Percentiles rank a stretch among this genome's conserved stretches.
phyloP scores from a whole-genome alignment of 2,888 invertebrate genomes.

The Pycnomerus fuliginosus region DNA sequence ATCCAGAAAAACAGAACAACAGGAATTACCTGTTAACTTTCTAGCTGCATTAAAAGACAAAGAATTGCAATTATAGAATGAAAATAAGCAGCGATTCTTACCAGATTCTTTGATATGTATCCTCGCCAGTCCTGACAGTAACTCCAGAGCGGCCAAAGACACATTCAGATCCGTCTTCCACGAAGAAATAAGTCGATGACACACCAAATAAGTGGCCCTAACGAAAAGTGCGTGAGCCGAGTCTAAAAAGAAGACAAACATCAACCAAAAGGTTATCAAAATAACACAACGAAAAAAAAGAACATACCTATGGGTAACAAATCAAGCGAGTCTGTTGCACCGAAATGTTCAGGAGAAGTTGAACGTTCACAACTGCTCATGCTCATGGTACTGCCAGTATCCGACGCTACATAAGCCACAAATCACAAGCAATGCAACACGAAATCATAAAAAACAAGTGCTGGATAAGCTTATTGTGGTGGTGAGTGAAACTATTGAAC shows the following conservation, averaged over 20 bases:
- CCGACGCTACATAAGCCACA: constrained; percentile 49
- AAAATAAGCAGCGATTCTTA: constrained; percentile 46
- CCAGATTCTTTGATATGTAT: constrained; percentile 88
- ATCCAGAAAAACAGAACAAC: too few relatives aligned
- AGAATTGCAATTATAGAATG: background rate
- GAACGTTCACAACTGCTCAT: constrained; percentile 50
- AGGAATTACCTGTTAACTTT: constrained; percentile 55
- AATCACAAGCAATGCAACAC: constrained; percentile 24
- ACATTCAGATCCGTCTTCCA: constrained; percentile 96
- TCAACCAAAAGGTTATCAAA: constrained; percentile 43
- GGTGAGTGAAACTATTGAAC: background rate
- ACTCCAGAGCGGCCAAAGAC: constrained; percentile 89
- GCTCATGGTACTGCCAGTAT: constrained; percentile 53
- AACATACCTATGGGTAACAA: constrained; percentile 54
- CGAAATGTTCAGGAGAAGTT: constrained; percentile 41
- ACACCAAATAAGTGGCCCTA: constrained; percentile 89
- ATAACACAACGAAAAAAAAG: background rate
- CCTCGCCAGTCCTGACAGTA: constrained; percentile 86
- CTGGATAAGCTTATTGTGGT: background rate
- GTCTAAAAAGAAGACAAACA: constrained; percentile 56
- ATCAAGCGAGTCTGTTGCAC: constrained; percentile 38
- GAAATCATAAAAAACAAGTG: constrained; percentile 22
- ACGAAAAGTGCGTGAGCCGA: constrained; percentile 87
- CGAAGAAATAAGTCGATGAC: constrained; percentile 90
- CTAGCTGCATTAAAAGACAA: constrained; percentile 52